These are phyloP conservation scores for Nibea coibor DNA, from an alignment of 2,113 vertebrate genomes.

Conservation along the genomic window DNA sequence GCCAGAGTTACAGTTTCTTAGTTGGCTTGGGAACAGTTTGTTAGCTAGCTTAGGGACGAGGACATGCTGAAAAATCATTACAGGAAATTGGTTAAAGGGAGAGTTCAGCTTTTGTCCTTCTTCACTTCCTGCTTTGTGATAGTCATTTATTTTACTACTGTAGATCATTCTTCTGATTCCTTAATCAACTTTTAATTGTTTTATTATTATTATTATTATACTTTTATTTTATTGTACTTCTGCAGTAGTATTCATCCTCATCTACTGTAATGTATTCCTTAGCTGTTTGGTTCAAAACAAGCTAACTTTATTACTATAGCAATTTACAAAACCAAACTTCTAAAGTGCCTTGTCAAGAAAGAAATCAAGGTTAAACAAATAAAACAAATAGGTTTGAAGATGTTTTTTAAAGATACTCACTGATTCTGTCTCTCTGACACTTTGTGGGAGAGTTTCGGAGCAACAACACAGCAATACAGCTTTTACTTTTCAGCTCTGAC, in stretches of 20 bases:
- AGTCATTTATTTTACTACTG: background rate
- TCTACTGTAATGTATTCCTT: too few relatives aligned
- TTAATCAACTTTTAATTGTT: background rate
- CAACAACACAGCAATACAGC: too few relatives aligned
- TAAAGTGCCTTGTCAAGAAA: background rate
- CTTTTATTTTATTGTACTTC: background rate
- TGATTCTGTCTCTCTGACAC: background rate
- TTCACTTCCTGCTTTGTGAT: background rate
- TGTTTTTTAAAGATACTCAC: background rate
- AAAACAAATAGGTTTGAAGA: too few relatives aligned
- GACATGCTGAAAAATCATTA: conserved; percentile 74
- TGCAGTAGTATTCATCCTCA: too few relatives aligned
- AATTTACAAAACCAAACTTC: background rate
- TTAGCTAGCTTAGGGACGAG: conserved; percentile 66
- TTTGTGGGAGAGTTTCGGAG: background rate
- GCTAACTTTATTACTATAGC: background rate
- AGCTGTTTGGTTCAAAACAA: background rate
- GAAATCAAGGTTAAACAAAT: background rate
- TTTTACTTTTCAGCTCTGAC: background rate
- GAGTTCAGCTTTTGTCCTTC: conserved; percentile 1
- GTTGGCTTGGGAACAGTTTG: conserved; percentile 75
- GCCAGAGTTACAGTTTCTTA: conserved; percentile 78
- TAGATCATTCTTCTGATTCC: background rate
- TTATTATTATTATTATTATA: too few relatives aligned
- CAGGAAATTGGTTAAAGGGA: conserved; percentile 55